Percentiles rank a stretch among this genome's conserved stretches.
phyloP scores from a whole-genome alignment of 2,888 invertebrate species.

The Apamea epomidion region DNA sequence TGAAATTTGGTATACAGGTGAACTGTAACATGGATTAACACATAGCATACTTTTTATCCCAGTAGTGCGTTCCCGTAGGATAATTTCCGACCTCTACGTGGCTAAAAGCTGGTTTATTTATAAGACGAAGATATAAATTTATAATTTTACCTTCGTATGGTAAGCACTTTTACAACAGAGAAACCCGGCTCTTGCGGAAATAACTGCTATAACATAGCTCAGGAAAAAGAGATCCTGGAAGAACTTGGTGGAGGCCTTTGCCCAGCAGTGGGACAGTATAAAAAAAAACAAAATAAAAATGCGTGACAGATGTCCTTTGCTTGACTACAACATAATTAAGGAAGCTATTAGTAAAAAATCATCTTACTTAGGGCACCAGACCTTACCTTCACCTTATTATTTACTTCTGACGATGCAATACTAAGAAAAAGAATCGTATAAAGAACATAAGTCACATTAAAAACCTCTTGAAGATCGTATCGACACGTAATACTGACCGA shows the following conservation, averaged over 20 bases:
- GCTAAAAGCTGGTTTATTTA: not conserved
- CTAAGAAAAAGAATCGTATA: constrained; percentile 27
- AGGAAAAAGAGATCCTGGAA: too few species aligned
- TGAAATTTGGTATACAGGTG: too few species aligned
- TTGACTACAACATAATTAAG: not conserved
- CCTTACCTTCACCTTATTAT: constrained; percentile 2
- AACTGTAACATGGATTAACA: not conserved
- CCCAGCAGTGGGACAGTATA: too few species aligned
- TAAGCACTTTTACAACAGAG: not conserved
- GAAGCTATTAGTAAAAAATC: not conserved
- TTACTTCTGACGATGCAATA: constrained; percentile 13
- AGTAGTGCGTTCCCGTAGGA: not conserved
- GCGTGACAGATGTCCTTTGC: not conserved
- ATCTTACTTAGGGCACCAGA: not conserved
- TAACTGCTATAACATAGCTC: not conserved
- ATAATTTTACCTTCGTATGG: not conserved
- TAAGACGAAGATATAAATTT: not conserved
- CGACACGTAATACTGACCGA: constrained; percentile 20
- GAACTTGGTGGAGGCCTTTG: too few species aligned
- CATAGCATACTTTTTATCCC: not conserved
- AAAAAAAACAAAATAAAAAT: not conserved
- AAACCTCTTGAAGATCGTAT: constrained; percentile 39
- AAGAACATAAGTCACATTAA: constrained; percentile 25
- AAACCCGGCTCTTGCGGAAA: not conserved
- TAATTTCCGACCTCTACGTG: not conserved